These are phyloP conservation scores for Cervus canadensis DNA, from an alignment of 2,113 vertebrate species.

Conservation along the genomic window DNA sequence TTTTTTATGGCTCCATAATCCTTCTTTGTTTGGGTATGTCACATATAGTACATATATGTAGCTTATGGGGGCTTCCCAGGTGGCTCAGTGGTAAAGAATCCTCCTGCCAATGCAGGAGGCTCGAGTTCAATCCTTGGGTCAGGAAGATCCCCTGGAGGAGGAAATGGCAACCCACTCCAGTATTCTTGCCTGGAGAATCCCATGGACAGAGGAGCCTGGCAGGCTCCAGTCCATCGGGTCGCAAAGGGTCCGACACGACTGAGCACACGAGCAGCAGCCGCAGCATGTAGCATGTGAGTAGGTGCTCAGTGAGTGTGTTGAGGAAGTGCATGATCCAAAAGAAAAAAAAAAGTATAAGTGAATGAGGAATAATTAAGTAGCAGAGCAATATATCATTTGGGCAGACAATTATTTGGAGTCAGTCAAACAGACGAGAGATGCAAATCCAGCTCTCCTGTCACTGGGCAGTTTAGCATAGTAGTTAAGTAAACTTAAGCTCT, in stretches of 20 bases:
- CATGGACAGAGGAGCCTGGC: background rate
- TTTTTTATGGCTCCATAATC: background rate
- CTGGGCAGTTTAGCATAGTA: background rate
- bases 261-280: background rate
- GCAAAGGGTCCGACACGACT: background rate
- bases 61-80: background rate
- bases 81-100: background rate
- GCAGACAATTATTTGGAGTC: background rate
- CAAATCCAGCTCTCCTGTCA: background rate
- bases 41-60: background rate
- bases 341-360: background rate
- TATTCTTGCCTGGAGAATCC: background rate
- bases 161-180: background rate
- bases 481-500: background rate
- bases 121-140: background rate
- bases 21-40: background rate
- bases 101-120: background rate
- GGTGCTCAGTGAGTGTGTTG: background rate
- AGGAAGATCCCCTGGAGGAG: background rate
- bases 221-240: rapidly evolving
- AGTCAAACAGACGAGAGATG: background rate
- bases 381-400: background rate
- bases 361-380: background rate
- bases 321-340: background rate
- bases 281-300: background rate